Evolutionary conservation across 2,113 vertebrate species (phyloP), one percentile per base, ranked within the genome.

Genomic region (Mormyrus iriodes): DNA sequence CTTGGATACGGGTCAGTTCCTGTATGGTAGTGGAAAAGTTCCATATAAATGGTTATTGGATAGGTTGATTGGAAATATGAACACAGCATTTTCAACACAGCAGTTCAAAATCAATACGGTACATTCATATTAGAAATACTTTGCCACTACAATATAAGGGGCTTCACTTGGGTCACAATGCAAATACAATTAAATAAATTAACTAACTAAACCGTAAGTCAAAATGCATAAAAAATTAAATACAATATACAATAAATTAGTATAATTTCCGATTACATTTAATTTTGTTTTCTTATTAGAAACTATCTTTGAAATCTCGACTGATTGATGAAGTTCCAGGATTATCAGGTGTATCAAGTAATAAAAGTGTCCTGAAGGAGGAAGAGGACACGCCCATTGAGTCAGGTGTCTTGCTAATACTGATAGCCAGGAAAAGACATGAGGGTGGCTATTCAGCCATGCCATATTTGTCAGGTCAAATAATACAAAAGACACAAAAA

Each of bases 351-450:
- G 97, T 89, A 97, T 97, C 93, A 99, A 95, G 94, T 98, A 99
- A 95, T 99, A 99, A 92, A 99, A 98, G 0, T 95, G 96, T 2
- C 98, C 98, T 99, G 84, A 10, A 19, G 51, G 42, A 90, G 24
- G 24, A 89, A 58, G n/a, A 39, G 13, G 35, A 46, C 31, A 24
- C 42, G n/a, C 3, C 35, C 44, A 48, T n/a, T n/a, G 7, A 83
- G 42, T 42, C 27, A 24, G 42, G 31, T 5, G 6, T 24, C 42
- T 48, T 12, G 35, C 6, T 46, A 46, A 12, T 9, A 21, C 21
- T 84, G 48, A 84, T 6, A n/a, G 82, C 9, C 82, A 0, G 17
- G 39, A 52, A 86, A 86, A 4, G 48, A 65, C n/a, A 49, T 8
- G 42, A 42, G 3, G 52, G 49, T 31, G 10, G 27, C 49, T 86